phyloP scores from a whole-genome alignment of 2,888 invertebrate species.

The Epistrophella euchroma region DNA sequence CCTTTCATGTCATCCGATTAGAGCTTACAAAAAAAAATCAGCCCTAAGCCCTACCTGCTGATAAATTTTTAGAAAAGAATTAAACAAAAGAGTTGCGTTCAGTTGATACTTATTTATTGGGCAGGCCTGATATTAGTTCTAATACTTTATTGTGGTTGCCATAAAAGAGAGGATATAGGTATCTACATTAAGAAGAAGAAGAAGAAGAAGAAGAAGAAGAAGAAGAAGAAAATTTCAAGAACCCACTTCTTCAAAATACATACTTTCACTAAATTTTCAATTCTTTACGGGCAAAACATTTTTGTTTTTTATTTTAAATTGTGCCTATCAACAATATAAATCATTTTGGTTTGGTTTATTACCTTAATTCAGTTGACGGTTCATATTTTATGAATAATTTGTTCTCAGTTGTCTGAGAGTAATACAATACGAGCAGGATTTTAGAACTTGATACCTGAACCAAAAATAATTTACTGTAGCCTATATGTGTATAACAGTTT shows the following conservation, averaged over 20 bases:
- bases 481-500: too few relatives aligned
- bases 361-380: conserved; percentile 10
- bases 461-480: not conserved
- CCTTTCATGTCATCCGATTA: too few relatives aligned
- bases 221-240: not conserved
- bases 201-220: not conserved
- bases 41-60: too few relatives aligned
- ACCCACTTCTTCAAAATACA: not conserved
- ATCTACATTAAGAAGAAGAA: not conserved
- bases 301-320: too few relatives aligned
- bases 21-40: too few relatives aligned
- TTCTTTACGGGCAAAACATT: too few relatives aligned
- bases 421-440: not conserved
- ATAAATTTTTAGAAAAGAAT: too few relatives aligned
- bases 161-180: not conserved
- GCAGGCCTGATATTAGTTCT: not conserved
- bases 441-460: not conserved
- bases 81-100: too few relatives aligned
- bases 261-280: too few relatives aligned
- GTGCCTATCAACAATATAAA: not conserved
- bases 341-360: conserved; percentile 6
- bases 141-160: not conserved
- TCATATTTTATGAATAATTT: conserved; percentile 10
- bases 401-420: not conserved
- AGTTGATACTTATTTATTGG: too few relatives aligned